Conservation (phyloP, 2,113 vertebrate species). For the Physeter macrocephalus region DNA sequence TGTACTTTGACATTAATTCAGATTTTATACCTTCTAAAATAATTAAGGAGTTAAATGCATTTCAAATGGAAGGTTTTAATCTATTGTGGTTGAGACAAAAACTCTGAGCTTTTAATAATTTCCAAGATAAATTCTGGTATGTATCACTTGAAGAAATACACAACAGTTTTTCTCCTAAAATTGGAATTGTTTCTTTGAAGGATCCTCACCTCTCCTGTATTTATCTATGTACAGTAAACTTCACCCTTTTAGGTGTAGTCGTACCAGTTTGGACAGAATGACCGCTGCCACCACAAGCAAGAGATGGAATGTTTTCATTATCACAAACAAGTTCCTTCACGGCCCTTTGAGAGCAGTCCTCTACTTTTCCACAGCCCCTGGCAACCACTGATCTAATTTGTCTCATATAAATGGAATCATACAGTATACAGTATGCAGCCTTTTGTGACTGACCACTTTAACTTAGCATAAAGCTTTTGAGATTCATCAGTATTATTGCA, state of each 20-base stretch:
- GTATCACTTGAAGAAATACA: neutral
- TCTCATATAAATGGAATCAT: neutral
- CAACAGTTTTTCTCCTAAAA: neutral
- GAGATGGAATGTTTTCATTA: neutral
- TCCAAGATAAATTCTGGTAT: neutral
- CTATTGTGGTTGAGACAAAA: neutral
- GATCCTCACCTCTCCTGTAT: neutral
- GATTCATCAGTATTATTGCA: neutral
- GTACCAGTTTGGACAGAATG: neutral
- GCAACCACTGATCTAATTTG: neutral
- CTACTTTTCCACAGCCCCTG: neutral
- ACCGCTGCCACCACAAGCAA: neutral
- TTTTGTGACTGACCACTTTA: neutral
- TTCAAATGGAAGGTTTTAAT: neutral
- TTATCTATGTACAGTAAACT: neutral
- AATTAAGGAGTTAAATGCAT: neutral
- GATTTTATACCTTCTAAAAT: neutral
- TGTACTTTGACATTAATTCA: neutral
- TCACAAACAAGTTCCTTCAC: neutral
- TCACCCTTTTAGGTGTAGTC: neutral
- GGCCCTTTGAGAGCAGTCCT: neutral
- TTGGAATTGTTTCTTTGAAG: neutral
- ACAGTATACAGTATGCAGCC: neutral
- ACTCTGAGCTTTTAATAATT: neutral
- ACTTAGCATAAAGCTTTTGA: neutral